Evolutionary conservation across 2,113 vertebrate species (phyloP).

Genomic region (Hemicordylus capensis): DNA sequence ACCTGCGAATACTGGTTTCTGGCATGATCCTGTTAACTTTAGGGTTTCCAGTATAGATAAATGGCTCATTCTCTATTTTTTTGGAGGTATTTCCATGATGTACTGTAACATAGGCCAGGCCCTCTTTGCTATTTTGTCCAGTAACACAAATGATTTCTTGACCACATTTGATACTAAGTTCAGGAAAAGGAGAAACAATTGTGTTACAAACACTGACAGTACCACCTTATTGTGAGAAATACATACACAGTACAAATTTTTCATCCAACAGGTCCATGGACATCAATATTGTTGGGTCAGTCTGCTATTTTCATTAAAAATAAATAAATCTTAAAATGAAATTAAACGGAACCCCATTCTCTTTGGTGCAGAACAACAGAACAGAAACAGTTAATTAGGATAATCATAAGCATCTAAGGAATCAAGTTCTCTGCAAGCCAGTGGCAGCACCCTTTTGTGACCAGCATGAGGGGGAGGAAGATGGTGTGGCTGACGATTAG

Average conservation of each 20-base stretch:
- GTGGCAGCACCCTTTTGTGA: not conserved
- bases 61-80: not conserved
- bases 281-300: not conserved
- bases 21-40: conserved; percentile 80
- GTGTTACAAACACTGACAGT: not conserved
- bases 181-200: conserved; percentile 14
- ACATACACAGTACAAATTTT: not conserved
- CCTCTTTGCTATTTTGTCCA: conserved; percentile 68
- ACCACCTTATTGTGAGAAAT: not conserved
- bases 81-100: conserved; percentile 73
- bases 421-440: not conserved
- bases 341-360: not conserved
- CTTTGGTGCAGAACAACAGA: not conserved
- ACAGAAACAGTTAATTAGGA: not conserved
- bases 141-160: conserved; percentile 82
- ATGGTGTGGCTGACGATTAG: not conserved
- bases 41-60: conserved; percentile 86
- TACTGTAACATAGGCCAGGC: conserved; percentile 65
- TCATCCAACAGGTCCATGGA: not conserved
- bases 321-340: not conserved
- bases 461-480: not conserved
- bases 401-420: not conserved
- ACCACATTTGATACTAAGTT: conserved; percentile 82
- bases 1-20: conserved; percentile 89
- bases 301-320: not conserved